These are phyloP conservation scores for Gastrophysa polygoni DNA, from an alignment of 2,888 invertebrate species.

Conservation along the genomic window DNA sequence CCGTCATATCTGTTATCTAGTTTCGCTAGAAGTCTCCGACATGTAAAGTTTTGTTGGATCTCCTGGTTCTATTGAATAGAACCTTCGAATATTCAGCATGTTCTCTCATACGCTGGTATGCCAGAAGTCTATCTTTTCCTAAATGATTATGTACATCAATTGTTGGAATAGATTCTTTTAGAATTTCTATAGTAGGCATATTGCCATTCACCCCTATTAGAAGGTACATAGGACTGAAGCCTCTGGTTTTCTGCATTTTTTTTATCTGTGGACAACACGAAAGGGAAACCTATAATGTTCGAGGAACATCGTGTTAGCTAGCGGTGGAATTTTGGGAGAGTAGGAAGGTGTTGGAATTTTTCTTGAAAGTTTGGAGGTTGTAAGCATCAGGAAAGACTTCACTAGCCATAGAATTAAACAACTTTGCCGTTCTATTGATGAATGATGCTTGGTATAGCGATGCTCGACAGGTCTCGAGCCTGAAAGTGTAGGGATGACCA, in stretches of 20 bases:
- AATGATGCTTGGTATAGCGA: too few species aligned
- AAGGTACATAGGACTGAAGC: conserved; percentile 26
- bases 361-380: too few species aligned
- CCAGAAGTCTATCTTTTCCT: conserved; percentile 27
- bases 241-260: conserved; percentile 32
- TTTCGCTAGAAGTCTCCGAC: conserved; percentile 29
- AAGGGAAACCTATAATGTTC: too few species aligned
- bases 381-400: too few species aligned
- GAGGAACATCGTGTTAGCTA: too few species aligned
- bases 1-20: conserved; percentile 29
- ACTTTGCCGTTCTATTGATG: too few species aligned
- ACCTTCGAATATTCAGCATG: conserved; percentile 17
- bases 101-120: conserved; percentile 24
- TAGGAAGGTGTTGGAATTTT: too few species aligned
- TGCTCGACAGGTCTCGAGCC: too few species aligned
- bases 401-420: too few species aligned
- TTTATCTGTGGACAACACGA: too few species aligned
- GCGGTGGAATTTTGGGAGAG: too few species aligned
- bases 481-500: too few species aligned
- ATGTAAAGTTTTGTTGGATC: conserved; percentile 21
- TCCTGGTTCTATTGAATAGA: conserved; percentile 25
- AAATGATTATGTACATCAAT: conserved; percentile 6
- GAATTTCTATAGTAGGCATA: conserved; percentile 15
- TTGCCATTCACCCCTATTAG: conserved; percentile 20
- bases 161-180: conserved; percentile 15